Conservation (phyloP, 2,888 invertebrate species). For the Drosophila mettleri region DNA sequence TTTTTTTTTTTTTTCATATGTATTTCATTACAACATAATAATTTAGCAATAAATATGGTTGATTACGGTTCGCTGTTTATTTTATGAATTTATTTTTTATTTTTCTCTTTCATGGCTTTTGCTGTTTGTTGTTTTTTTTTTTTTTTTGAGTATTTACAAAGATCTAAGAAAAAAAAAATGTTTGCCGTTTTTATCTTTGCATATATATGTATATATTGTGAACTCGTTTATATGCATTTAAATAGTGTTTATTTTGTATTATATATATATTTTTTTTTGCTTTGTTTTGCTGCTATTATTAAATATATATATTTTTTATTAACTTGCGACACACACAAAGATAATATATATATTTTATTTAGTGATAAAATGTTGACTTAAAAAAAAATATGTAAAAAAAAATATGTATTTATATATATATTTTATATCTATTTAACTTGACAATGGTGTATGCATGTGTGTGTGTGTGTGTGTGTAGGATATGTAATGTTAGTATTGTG, state of each 20-base stretch:
- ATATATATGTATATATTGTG: constrained; percentile 29
- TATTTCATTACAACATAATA: constrained; percentile 61
- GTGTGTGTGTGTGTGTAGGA: constrained; percentile 48
- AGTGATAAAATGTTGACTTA: constrained; percentile 38
- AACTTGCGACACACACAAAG: constrained; percentile 63
- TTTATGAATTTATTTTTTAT: constrained; percentile 3
- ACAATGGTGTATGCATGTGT: constrained; percentile 34
- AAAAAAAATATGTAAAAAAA: constrained; percentile 54
- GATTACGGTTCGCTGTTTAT: constrained; percentile 36
- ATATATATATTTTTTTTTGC: constrained; percentile 20
- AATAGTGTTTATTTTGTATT: constrained; percentile 41
- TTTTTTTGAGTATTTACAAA: constrained; percentile 78
- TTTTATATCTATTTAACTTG: constrained; percentile 47
- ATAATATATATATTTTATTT: constrained; percentile 50
- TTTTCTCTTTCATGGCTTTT: constrained; percentile 25
- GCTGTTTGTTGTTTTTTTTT: constrained; percentile 41
- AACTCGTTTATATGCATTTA: constrained; percentile 41
- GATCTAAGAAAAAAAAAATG: constrained; percentile 72
- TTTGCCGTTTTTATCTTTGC: constrained; percentile 22
- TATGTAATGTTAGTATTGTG: constrained; percentile 59
- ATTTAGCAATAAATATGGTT: constrained; percentile 62
- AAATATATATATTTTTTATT: constrained; percentile 36
- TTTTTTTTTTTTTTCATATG: constrained; percentile 16
- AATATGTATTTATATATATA: constrained; percentile 1
- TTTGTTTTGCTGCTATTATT: constrained; percentile 8